phyloP scores from a whole-genome alignment of 2,888 invertebrate genomes.

The Phoronis australis region DNA sequence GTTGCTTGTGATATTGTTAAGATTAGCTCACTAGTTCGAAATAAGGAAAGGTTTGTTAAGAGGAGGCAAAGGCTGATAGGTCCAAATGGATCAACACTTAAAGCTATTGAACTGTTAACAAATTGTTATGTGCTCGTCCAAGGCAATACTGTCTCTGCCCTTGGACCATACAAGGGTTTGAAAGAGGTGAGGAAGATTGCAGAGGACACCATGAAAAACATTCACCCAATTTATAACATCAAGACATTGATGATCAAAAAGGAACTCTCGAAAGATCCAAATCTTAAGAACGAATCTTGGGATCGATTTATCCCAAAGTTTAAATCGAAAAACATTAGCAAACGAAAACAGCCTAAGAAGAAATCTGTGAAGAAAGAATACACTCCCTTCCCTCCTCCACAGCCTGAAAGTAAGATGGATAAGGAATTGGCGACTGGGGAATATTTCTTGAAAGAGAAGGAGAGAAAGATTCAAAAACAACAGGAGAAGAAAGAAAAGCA shows the following conservation, averaged over 20 bases:
- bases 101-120: slow-evolving; percentile 86
- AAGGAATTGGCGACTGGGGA: slow-evolving; percentile 90
- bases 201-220: slow-evolving; percentile 95
- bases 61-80: slow-evolving; percentile 90
- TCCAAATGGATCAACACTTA: slow-evolving; percentile 95
- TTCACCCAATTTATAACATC: slow-evolving; percentile 98
- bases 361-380: slow-evolving; percentile 88
- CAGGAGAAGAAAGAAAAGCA: slow-evolving; percentile 65
- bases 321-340: slow-evolving; percentile 79
- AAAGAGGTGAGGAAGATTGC: slow-evolving; percentile 71
- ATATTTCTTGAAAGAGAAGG: slow-evolving; percentile 77
- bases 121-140: slow-evolving; percentile 95
- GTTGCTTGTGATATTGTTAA: slow-evolving; percentile 93
- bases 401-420: slow-evolving; percentile 87
- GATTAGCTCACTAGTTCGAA: slow-evolving; percentile 82
- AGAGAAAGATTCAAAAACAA: slow-evolving; percentile 64
- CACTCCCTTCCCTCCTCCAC: slow-evolving; percentile 96
- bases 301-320: slow-evolving; percentile 93
- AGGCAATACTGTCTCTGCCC: slow-evolving; percentile 91
- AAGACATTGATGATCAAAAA: slow-evolving; percentile 91
- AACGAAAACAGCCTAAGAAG: slow-evolving; percentile 80
- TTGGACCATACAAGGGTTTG: slow-evolving; percentile 90
- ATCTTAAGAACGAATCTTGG: slow-evolving; percentile 90
- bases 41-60: slow-evolving; percentile 87
- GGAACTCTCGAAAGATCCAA: slow-evolving; percentile 89